Evolutionary conservation across 2,888 invertebrate genomes (phyloP).

Genomic region (Luperina nickerlii): DNA sequence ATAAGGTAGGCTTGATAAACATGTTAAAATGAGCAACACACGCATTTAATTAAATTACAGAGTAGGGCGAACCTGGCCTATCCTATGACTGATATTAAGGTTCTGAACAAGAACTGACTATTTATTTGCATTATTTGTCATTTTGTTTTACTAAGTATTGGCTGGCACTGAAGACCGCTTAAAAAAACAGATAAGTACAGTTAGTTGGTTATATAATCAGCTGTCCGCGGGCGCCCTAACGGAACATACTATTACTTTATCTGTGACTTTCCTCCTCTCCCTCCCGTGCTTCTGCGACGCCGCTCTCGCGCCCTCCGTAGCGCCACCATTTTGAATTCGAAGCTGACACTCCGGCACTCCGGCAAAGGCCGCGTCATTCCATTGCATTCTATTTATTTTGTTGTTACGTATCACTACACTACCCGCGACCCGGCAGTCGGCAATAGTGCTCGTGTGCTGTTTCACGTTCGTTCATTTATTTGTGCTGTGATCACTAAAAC

Average conservation of each 20-base stretch:
- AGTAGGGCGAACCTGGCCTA: not conserved
- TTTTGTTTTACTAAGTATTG: not conserved
- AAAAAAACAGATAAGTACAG: not conserved
- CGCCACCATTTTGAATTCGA: slow-evolving; percentile 57
- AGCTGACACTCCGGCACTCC: slow-evolving; percentile 32
- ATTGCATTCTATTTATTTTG: slow-evolving; percentile 60
- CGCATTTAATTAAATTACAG: not conserved
- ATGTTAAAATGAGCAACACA: not conserved
- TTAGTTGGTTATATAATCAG: not conserved
- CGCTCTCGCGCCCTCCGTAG: slow-evolving; percentile 17
- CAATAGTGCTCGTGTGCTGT: slow-evolving; percentile 36
- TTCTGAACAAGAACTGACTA: not conserved
- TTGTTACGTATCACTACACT: slow-evolving; percentile 33
- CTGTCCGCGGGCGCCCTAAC: slow-evolving; percentile 6
- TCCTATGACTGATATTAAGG: not conserved
- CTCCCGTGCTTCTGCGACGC: not conserved
- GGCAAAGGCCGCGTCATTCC: slow-evolving; percentile 47
- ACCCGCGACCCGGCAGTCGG: slow-evolving; percentile 40
- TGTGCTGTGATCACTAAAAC: slow-evolving; percentile 39
- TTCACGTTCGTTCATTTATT: slow-evolving; percentile 29
- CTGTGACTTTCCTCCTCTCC: slow-evolving; percentile 30
- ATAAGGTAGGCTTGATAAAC: not conserved
- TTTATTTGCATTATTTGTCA: not conserved
- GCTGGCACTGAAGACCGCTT: not conserved
- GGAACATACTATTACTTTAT: slow-evolving; percentile 37